phyloP scores from a whole-genome alignment of 2,797 vertebrate species.

The Diglossa cyanea region DNA sequence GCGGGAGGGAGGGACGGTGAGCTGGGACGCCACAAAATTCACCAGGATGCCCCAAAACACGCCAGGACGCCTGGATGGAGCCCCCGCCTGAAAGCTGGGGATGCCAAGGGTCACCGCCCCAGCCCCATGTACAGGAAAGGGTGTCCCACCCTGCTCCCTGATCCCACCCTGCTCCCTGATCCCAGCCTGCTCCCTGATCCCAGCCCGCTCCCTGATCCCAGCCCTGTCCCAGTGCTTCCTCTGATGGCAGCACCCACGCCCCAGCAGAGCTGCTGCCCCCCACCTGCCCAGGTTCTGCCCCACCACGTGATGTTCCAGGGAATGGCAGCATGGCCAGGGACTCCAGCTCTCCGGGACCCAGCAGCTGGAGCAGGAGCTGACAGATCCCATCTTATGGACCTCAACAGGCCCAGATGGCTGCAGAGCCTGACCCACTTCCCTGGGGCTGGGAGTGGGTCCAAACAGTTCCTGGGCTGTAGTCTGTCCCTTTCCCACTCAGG shows the following conservation, averaged over 20 bases:
- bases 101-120: fast-evolving
- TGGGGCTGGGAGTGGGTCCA: fast-evolving
- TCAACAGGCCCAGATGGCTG: fast-evolving
- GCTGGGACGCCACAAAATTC: fast-evolving
- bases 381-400: fast-evolving
- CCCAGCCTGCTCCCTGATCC: background rate
- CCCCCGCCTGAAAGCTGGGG: too few species aligned
- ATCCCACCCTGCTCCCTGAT: too few species aligned
- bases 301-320: background rate
- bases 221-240: background rate
- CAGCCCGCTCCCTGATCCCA: background rate
- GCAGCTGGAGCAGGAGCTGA: background rate
- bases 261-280: background rate
- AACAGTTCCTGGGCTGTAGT: background rate
- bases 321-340: background rate
- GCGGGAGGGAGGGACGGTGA: background rate
- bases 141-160: background rate
- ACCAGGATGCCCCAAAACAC: fast-evolving
- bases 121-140: background rate
- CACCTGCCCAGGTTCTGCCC: constrained; percentile 74
- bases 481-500: background rate
- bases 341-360: background rate
- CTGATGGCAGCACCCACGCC: background rate
- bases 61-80: background rate
- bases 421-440: fast-evolving